These are phyloP conservation scores for Styela clava DNA, from an alignment of 23 tunicate species.

Conservation along the genomic window DNA sequence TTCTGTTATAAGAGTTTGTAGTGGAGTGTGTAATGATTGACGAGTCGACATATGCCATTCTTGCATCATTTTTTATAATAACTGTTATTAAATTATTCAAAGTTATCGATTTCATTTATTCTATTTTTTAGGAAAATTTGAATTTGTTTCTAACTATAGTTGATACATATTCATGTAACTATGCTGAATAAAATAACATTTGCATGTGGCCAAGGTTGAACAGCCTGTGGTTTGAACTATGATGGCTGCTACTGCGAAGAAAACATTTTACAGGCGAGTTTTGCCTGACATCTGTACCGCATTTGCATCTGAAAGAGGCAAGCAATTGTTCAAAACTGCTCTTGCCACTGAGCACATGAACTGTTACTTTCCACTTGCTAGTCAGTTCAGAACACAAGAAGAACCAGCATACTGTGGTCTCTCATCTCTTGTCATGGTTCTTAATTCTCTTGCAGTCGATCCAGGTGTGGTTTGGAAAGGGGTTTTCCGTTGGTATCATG, in stretches of 20 bases:
- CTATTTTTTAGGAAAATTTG: too few relatives aligned
- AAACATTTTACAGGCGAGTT: slow-evolving; percentile 11
- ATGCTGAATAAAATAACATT: too few relatives aligned
- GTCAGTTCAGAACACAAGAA: slow-evolving; percentile 64
- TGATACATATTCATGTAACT: too few relatives aligned
- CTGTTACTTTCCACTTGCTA: slow-evolving; percentile 37
- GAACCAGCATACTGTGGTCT: slow-evolving; percentile 76
- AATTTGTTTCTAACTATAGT: too few relatives aligned
- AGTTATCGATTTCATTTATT: too few relatives aligned
- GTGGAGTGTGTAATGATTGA: too few relatives aligned
- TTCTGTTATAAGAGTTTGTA: too few relatives aligned
- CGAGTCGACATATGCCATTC: too few relatives aligned
- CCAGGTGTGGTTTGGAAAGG: slow-evolving; percentile 87
- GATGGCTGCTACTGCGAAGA: neutral
- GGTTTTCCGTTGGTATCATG: slow-evolving; percentile 92
- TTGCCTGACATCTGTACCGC: slow-evolving; percentile 23
- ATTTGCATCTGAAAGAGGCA: slow-evolving; percentile 18
- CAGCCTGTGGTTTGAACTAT: too few relatives aligned
- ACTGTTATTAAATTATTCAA: too few relatives aligned
- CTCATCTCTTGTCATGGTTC: slow-evolving; percentile 66
- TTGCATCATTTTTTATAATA: too few relatives aligned
- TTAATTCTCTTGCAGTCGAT: slow-evolving; percentile 65
- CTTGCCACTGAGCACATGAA: slow-evolving; percentile 42
- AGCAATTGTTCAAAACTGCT: slow-evolving; percentile 30
- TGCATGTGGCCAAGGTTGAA: too few relatives aligned